These are phyloP conservation scores for Chlorops oryzae DNA, from an alignment of 1,140 invertebrate species.

Conservation along the genomic window DNA sequence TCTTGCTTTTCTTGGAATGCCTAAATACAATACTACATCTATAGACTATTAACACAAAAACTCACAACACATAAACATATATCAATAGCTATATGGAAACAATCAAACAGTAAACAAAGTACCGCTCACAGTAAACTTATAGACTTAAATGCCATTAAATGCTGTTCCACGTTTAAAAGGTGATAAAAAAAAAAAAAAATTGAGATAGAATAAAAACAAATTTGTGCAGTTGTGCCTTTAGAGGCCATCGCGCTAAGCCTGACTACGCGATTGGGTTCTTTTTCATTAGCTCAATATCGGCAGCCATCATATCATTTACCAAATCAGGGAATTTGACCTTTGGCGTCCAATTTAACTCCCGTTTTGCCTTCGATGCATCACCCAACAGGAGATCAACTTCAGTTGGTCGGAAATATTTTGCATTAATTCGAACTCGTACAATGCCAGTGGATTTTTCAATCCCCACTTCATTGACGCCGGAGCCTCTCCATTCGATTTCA, in stretches of 20 bases:
- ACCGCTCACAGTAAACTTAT: no score
- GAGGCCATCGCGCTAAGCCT: conserved; percentile 22
- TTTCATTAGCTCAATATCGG: conserved; percentile 88
- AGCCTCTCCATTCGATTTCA: conserved; percentile 78
- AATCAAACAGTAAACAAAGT: no score
- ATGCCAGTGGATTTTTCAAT: conserved; percentile 73
- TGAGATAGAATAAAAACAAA: conserved; percentile 15
- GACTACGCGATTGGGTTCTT: conserved; percentile 82
- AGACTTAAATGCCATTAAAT: no score
- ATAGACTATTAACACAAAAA: conserved; percentile 19
- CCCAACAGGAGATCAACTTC: conserved; percentile 93
- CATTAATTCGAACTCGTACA: conserved; percentile 85
- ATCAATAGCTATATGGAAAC: conserved; percentile 21
- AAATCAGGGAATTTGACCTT: conserved; percentile 78
- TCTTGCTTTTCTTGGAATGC: no score
- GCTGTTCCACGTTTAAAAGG: no score
- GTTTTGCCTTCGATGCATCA: conserved; percentile 83
- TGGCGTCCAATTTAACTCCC: conserved; percentile 80
- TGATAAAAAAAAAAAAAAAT: conserved; percentile 12
- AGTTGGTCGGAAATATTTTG: conserved; percentile 93
- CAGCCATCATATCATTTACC: conserved; percentile 94
- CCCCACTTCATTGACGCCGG: conserved; percentile 79
- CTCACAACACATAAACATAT: conserved; percentile 21
- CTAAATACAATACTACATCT: no score
- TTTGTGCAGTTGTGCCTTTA: conserved; percentile 27